Evolutionary conservation across 1,140 invertebrate genomes (phyloP).

Genomic region (Drosophila serrata): DNA sequence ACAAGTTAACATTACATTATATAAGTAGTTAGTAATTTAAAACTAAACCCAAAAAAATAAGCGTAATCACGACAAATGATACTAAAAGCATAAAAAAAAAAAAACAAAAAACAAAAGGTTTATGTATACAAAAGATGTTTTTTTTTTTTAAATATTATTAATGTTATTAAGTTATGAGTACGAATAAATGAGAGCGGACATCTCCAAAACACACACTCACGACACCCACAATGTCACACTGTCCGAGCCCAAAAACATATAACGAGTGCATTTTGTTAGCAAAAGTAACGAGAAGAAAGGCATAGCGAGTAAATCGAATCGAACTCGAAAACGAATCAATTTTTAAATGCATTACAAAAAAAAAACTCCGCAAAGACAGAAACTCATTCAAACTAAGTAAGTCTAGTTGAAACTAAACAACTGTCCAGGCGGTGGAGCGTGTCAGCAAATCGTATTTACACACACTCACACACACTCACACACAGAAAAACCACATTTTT

Average conservation of each 20-base stretch:
- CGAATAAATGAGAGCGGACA: constrained; percentile 38
- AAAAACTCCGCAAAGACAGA: constrained; percentile 3
- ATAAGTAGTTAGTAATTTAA: constrained; percentile 85
- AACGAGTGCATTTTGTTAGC: constrained; percentile 66
- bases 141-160: constrained; percentile 72
- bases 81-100: constrained; percentile 37
- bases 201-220: constrained; percentile 14
- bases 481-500: constrained; percentile 35
- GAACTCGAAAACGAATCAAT: constrained; percentile 42
- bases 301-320: constrained; percentile 32
- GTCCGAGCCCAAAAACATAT: constrained; percentile 27
- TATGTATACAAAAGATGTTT: constrained; percentile 78
- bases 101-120: constrained; percentile 57
- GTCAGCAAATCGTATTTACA: constrained; percentile 45
- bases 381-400: constrained; percentile 22
- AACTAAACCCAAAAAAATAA: constrained; percentile 66
- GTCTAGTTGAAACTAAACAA: constrained; percentile 28
- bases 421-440: constrained; percentile 37
- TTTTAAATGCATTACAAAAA: constrained; percentile 43
- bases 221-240: constrained; percentile 16
- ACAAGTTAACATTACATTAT: constrained; percentile 85
- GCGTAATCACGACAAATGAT: constrained; percentile 54
- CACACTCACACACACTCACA: background rate
- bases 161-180: constrained; percentile 76
- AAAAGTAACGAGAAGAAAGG: constrained; percentile 22